Base-by-base conservation (phyloP, 1,140 invertebrate genomes). In the Bombus soroeensis region DNA sequence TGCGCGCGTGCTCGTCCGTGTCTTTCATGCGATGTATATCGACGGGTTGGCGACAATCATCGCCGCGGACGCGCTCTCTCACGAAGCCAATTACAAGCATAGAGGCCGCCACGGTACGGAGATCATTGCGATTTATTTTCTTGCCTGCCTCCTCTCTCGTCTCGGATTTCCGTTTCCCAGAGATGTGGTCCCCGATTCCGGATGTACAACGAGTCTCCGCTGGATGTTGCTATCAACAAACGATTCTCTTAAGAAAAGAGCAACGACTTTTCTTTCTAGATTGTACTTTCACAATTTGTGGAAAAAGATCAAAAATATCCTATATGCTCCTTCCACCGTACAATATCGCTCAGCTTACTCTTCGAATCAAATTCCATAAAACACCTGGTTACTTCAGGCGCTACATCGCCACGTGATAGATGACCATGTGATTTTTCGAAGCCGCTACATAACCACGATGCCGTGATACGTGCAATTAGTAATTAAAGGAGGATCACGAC, bases 71-170 rank as follows among this genome's bases (percentile, higher is more conserved):
- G 66, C 86, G 86, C 87, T 89, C 82, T 88, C 90, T 85, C 91
- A 88, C 89, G 85, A 73, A 91, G 93, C 92, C 93, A 94, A 94
- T 94, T 94, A 94, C 91, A 92, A 92, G 91, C 79, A 83, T 88
- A 93, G 64, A 68, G 39, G 34, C 86, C 59, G 74, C 68, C 34
- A 47, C 43, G 53, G 18, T 22, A 57, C 85, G 72, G 62, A 86
- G 88, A 89, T 91, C 85, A 89, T 90, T 89, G 88, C 88, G 89
- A 94, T 93, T 93, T 93, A 93, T 93, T 92, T 91, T 79, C 87
- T 85, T 72, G 37, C 57, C 57, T 75, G 34, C 32, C n/a, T 73
- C 18, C 37, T n/a, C 39, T 73, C 34, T 62, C 59, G 32, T 15
- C 79, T 32, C 71, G 78, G 34, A 81, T 85, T 85, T 73, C 68